These are phyloP conservation scores for Meloidogyne floridensis DNA, from an alignment of 1,140 invertebrate species.

Conservation along the genomic window DNA sequence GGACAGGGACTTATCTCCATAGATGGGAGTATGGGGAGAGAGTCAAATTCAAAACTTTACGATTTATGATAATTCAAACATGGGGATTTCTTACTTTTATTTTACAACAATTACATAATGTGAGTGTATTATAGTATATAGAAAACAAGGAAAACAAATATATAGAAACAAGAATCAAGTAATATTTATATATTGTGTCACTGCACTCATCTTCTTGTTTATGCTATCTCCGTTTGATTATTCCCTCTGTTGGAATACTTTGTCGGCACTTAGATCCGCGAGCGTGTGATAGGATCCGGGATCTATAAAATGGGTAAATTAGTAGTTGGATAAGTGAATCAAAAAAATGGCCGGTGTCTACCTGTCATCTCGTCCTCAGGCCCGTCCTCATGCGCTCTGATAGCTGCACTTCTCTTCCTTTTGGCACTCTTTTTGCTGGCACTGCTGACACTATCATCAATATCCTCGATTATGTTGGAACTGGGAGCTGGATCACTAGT, in stretches of 20 bases:
- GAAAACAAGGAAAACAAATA: background rate
- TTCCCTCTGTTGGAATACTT: background rate
- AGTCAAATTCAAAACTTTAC: no score
- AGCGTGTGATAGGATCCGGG: background rate
- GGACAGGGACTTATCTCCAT: no score
- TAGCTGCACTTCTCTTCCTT: background rate
- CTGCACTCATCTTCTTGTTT: background rate
- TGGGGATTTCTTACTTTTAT: no score
- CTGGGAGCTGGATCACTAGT: background rate
- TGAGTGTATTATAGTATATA: no score
- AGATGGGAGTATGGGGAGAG: no score
- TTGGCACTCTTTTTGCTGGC: background rate
- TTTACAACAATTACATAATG: no score
- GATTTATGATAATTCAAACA: no score
- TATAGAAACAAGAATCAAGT: background rate
- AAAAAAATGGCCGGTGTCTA: no score
- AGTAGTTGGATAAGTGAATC: no score
- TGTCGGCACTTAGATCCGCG: background rate
- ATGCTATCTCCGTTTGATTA: background rate
- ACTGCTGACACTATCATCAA: background rate
- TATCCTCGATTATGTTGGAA: background rate
- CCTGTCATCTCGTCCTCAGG: slow-evolving; percentile 1
- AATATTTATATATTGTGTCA: background rate
- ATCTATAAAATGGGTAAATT: background rate
- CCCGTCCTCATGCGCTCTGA: background rate